A percentile compares a stretch with the other conserved stretches of the same genome.
Conservation (phyloP, 2,113 vertebrate species). For the Ceyx cyanopectus region DNA sequence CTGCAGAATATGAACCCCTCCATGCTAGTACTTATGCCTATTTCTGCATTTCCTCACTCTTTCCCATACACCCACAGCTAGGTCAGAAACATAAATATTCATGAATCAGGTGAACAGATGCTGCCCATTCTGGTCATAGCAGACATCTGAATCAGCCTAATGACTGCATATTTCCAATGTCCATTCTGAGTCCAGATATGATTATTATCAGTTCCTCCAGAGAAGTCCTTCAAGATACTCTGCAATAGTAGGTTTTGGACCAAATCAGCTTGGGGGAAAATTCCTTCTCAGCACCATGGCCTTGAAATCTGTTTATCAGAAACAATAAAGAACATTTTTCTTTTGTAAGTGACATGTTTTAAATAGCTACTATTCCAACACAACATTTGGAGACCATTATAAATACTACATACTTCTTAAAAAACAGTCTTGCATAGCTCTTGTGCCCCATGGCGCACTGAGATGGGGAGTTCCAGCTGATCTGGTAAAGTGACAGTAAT, state of each 20-base stretch:
- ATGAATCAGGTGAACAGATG: not conserved
- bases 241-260: constrained; percentile 34
- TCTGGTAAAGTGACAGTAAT: not conserved
- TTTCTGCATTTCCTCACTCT: not conserved
- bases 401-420: not conserved
- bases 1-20: not conserved
- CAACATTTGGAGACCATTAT: not conserved
- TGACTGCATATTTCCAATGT: not conserved
- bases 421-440: not conserved
- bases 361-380: constrained; percentile 53
- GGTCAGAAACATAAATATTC: not conserved
- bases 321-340: constrained; percentile 48
- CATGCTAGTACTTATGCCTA: not conserved
- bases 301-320: constrained; percentile 46
- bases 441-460: not conserved
- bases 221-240: not conserved
- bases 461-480: not conserved
- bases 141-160: constrained; percentile 42
- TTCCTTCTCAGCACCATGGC: constrained; percentile 8
- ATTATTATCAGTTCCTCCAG: constrained; percentile 36
- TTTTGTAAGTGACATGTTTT: constrained; percentile 32
- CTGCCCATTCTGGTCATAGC: constrained; percentile 44
- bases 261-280: constrained; percentile 38
- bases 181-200: not conserved
- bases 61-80: not conserved